phyloP scores from a whole-genome alignment of 2,888 invertebrate species.

The Hirtodrosophila cameraria region DNA sequence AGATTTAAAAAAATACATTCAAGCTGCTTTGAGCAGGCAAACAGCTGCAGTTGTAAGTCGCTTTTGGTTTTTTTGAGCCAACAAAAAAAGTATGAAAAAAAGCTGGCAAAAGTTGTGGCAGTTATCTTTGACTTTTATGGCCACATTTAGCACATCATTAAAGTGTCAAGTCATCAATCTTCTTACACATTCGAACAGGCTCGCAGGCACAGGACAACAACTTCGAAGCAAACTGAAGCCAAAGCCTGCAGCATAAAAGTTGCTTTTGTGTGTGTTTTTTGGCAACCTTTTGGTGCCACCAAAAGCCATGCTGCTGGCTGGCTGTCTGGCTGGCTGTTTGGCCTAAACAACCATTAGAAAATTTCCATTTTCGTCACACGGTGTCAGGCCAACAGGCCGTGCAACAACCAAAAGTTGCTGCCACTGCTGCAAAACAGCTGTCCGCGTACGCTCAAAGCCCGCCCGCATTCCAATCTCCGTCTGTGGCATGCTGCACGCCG shows the following conservation, averaged over 20 bases:
- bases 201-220: no score
- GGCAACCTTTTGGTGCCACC: constrained; percentile 17
- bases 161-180: constrained; percentile 85
- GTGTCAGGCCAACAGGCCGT: constrained; percentile 75
- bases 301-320: constrained; percentile 11
- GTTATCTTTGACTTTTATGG: constrained; percentile 69
- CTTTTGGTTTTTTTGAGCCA: constrained; percentile 2
- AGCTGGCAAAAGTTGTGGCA: constrained; percentile 5
- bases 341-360: constrained; percentile 70
- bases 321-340: constrained; percentile 9
- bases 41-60: constrained; percentile 45
- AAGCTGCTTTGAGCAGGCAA: constrained; percentile 65
- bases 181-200: constrained; percentile 82
- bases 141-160: constrained; percentile 82
- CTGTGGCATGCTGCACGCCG: constrained; percentile 75
- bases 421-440: background rate
- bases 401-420: background rate
- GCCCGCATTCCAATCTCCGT: constrained; percentile 68
- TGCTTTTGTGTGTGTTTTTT: background rate
- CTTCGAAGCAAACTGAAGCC: no score
- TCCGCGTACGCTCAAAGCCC: no score
- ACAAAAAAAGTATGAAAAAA: constrained; percentile 4
- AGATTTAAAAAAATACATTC: constrained; percentile 73
- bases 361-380: constrained; percentile 83
- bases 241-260: constrained; percentile 19